A percentile compares a stretch with the other conserved stretches of the same genome.
These are phyloP conservation scores for Euproctis similis DNA, from an alignment of 2,888 invertebrate species.

Conservation along the genomic window DNA sequence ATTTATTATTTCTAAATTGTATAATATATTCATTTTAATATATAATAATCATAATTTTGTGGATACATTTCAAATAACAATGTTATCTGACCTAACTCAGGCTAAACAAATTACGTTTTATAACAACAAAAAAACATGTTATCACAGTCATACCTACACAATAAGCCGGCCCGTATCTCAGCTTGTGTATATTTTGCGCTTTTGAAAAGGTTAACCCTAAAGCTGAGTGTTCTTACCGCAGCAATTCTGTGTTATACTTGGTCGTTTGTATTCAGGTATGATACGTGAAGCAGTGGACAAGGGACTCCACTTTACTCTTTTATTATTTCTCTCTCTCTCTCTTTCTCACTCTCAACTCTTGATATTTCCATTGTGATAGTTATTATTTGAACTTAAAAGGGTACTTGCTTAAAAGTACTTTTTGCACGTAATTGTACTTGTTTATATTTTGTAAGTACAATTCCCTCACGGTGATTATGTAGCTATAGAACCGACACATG, in stretches of 20 bases:
- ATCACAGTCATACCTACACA: too few relatives aligned
- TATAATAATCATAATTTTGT: too few relatives aligned
- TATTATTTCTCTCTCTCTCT: too few relatives aligned
- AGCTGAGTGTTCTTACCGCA: constrained; percentile 21
- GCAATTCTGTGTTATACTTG: constrained; percentile 39
- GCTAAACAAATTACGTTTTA: neutral
- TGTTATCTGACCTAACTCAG: neutral
- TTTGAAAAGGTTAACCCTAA: constrained; percentile 32
- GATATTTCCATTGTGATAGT: constrained; percentile 18
- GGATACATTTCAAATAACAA: too few relatives aligned
- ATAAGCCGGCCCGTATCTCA: too few relatives aligned
- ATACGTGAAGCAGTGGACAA: constrained; percentile 43
- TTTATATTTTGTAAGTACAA: too few relatives aligned
- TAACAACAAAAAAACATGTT: constrained; percentile 6
- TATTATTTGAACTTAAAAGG: constrained; percentile 9
- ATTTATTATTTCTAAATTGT: too few relatives aligned
- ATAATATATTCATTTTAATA: too few relatives aligned
- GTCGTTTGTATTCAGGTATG: constrained; percentile 54
- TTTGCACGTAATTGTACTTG: too few relatives aligned
- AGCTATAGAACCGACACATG: too few relatives aligned
- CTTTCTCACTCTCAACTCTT: constrained; percentile 21
- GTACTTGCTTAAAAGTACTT: too few relatives aligned
- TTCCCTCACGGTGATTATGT: too few relatives aligned
- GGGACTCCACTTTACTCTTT: constrained; percentile 42
- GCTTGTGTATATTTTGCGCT: constrained; percentile 21